Base-by-base conservation (phyloP, 2,888 invertebrate genomes). In the Drosophila setosimentum region DNA sequence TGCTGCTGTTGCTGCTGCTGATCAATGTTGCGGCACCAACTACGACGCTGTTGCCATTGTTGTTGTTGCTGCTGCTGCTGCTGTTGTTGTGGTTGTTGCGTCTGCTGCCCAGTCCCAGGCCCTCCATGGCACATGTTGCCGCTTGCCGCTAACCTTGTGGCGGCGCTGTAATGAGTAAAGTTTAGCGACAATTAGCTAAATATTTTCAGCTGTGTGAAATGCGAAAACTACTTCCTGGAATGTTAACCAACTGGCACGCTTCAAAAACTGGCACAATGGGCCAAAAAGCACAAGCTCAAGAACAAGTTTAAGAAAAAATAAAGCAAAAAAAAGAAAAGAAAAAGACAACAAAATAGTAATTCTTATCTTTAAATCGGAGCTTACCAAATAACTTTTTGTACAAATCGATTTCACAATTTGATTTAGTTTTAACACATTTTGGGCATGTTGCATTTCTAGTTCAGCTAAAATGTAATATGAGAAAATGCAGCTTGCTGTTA, bases 71-170 rank as follows among this genome's bases (percentile, higher is more conserved):
- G 66, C 3, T 37, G 72, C 24, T 78, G 75, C 24, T 78, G 82
- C 63, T 78, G 72, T 67, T 85, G 73, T 24, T 73, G 76, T 76
- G 88, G 85, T 80, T 89, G 81, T 87, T 92, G 90, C 89, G 90
- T 86, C 91, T 92, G 91, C 91, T 93, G 91, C 93, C 92, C 77
- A 89, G 69, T 78, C 92, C 92, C 84, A 92, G 92, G 85, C 92
- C 91, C 92, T 93, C 93, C 93, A 93, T 93, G 89, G 93, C 92
- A 92, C 93, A 92, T 93, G 90, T 87, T 92, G 92, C 81, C 84
- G 76, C 65, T 57, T 64, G 40, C 50, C 65, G 50, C 70, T 64
- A 35, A 54, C 37, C 64, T 54, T 29, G 40, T 29, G 40, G 45
- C 40, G 48, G 54, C 65, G 57, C 87, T 87, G 83, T 3, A 82